phyloP scores from a whole-genome alignment of 2,888 invertebrate species.

The Nemotelus nigrinus region DNA sequence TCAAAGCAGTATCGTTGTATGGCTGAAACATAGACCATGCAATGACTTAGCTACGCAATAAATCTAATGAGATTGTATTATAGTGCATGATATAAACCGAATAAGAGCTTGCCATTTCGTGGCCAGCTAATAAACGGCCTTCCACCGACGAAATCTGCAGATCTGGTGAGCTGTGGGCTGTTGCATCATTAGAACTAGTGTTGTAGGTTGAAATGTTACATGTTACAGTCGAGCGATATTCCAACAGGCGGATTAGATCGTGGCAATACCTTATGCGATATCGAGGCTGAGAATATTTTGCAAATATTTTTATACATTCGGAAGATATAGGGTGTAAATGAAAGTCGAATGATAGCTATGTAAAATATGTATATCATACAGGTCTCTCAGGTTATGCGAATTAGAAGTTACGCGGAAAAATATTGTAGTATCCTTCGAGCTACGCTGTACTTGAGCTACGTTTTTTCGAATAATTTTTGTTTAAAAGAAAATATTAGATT shows the following conservation, averaged over 20 bases:
- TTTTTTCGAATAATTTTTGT: no score
- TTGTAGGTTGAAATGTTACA: background rate
- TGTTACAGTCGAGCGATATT: background rate
- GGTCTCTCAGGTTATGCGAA: no score
- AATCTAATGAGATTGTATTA: slow-evolving; percentile 15
- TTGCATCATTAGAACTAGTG: slow-evolving; percentile 28
- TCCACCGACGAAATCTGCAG: background rate
- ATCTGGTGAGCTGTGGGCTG: background rate
- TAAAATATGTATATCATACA: no score
- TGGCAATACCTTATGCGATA: slow-evolving; percentile 6
- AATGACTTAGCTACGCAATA: slow-evolving; percentile 26
- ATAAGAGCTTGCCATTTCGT: slow-evolving; percentile 24
- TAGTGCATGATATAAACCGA: background rate
- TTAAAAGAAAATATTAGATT: no score
- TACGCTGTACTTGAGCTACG: no score
- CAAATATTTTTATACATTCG: no score
- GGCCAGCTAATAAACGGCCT: slow-evolving; percentile 33
- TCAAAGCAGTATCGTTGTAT: background rate
- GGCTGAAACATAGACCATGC: background rate
- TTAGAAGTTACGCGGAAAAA: no score
- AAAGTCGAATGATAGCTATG: no score
- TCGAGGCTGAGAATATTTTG: background rate
- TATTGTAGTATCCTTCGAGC: no score
- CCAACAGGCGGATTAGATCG: slow-evolving; percentile 16
- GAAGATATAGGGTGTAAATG: no score